A percentile compares a stretch with the other conserved stretches of the same genome.
Evolutionary conservation across 2,113 vertebrate genomes (phyloP).

Genomic region (Centropus unirufus): DNA sequence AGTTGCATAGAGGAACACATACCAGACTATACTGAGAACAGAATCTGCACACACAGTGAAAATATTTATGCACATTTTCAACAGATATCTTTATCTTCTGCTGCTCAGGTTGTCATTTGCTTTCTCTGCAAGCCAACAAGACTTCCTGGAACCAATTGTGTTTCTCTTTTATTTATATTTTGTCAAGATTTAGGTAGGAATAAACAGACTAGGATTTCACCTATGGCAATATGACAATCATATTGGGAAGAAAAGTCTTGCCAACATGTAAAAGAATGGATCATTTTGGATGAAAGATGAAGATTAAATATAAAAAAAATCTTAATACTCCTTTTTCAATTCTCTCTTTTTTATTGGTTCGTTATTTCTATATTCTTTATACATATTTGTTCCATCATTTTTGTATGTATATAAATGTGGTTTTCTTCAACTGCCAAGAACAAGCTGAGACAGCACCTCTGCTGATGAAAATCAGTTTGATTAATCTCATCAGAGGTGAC

Average conservation of each 20-base stretch:
- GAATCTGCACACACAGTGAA: not conserved
- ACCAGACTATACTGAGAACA: not conserved
- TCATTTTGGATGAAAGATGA: not conserved
- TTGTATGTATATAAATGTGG: not conserved
- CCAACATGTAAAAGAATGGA: not conserved
- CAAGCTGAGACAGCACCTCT: not conserved
- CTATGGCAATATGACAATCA: not conserved
- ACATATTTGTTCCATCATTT: not conserved
- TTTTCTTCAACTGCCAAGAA: not conserved
- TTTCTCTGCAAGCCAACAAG: not conserved
- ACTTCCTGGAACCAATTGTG: not conserved
- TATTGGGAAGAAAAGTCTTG: not conserved
- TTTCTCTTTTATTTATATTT: not conserved
- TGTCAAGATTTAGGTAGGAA: not conserved
- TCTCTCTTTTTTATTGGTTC: not conserved
- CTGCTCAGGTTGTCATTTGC: not conserved
- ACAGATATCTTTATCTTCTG: not conserved
- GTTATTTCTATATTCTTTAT: not conserved
- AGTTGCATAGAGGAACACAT: not conserved
- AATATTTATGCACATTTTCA: not conserved
- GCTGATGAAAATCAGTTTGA: not conserved
- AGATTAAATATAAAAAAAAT: not conserved
- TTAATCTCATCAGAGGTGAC: not conserved
- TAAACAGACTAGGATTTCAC: not conserved
- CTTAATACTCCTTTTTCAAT: not conserved